Evolutionary conservation across 2,888 invertebrate species (phyloP).

Genomic region (Diarsia rubi): DNA sequence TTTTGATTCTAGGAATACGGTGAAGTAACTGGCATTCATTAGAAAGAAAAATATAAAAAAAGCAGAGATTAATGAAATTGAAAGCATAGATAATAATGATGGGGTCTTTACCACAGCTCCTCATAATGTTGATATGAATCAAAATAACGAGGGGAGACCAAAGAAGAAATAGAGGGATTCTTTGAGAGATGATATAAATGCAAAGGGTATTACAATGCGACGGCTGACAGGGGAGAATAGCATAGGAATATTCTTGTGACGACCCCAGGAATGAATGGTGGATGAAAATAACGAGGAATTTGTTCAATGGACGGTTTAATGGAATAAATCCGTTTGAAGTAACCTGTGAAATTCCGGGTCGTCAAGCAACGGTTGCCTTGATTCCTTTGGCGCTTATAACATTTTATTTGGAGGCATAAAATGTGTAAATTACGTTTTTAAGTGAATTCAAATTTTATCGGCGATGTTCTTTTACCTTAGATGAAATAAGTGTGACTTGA

Average conservation of each 20-base stretch:
- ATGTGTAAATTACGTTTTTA: neutral
- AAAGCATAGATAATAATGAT: neutral
- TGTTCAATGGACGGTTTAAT: neutral
- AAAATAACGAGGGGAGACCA: neutral
- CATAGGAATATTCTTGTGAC: neutral
- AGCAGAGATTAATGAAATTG: neutral
- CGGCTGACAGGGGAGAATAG: neutral
- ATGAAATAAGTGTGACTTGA: neutral
- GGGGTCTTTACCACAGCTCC: neutral
- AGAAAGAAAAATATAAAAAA: neutral
- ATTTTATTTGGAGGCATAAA: neutral
- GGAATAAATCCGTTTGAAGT: slow-evolving; percentile 1
- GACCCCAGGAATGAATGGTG: neutral
- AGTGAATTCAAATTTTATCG: neutral
- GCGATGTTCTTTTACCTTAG: neutral
- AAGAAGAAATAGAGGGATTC: neutral
- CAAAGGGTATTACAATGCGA: too few relatives aligned
- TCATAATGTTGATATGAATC: neutral
- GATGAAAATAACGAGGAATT: slow-evolving; percentile 8
- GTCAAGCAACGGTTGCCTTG: slow-evolving; percentile 17
- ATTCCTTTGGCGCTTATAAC: neutral
- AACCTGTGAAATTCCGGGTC: slow-evolving; percentile 3
- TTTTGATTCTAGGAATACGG: neutral
- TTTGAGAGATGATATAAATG: neutral
- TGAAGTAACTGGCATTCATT: too few relatives aligned